Base-by-base conservation (phyloP, 1,140 invertebrate genomes). In the Megalopta genalis region DNA sequence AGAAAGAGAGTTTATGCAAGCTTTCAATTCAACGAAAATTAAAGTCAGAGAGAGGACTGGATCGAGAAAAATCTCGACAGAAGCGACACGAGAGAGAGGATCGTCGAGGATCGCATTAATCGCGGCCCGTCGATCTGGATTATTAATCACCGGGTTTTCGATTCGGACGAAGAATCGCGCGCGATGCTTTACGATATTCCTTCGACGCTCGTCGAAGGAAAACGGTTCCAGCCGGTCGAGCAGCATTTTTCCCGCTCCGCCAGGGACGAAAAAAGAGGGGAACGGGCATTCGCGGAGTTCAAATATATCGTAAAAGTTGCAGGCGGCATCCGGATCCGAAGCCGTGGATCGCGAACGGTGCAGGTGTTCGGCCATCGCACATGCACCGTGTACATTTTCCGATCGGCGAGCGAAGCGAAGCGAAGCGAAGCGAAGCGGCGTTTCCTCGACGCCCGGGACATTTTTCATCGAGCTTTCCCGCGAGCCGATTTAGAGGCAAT, bases 261-360 rank as follows among this genome's bases (percentile, higher is more conserved):
- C 21, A 6, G 16, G 52, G 14, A 46, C 7, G n/a, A 25, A 46
- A 32, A 72, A 62, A 59, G 21, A 39, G 25, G n/a, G 32, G 10
- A 25, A 23, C 67, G 39, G 21, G 63, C n/a, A 37, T 52, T 39
- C 21, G 21, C 37, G 5, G 60, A 74, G 71, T 75, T 75, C 12
- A 77, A 69, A 77, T 77, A 77, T 69, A 77, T 77, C 74, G 74
- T 77, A 49, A 68, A 77, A 68, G 65, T 77, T 77, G 54, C 39
- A 65, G 42, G 49, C 49, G 16, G 65, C 74, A 42, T 77, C 54
- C 39, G 62, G 64, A 23, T 64, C 62, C 21, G 27, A 46, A 12
- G 42, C 10, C 42, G 10, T 32, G 42, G 42, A 46, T 46, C 42
- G 42, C 42, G 42, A 57, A 0, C 54, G 54, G 5, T 57, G 54